Evolutionary conservation across 2,888 invertebrate species (phyloP), one percentile per base, ranked within the genome.

Genomic region (Tortricodes alternella): DNA sequence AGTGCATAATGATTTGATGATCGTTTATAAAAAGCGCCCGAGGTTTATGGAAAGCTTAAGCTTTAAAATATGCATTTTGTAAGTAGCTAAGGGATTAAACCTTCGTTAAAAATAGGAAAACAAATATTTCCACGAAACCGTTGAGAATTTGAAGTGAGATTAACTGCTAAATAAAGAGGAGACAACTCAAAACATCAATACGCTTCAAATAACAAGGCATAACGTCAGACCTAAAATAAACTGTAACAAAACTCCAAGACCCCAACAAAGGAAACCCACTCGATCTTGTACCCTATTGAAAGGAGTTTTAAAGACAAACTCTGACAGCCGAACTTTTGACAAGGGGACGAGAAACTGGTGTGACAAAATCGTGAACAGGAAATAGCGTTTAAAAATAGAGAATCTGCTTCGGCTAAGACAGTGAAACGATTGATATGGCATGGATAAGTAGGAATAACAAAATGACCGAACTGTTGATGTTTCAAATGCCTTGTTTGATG

Each of bases 351-450:
- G 44, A 44, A 29, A 32, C 41, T 21, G 24, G 15, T 63, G 68
- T 71, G 74, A 78, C 75, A 74, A 71, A 68, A 65, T 65, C 62
- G 60, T 49, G 46, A 53, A 70, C 83, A 82, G 85, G 85, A 85
- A 83, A 76, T 66, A 37, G 39, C 15, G 38, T 55, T 64, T 77
- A 78, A 73, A 76, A 71, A 69, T 73, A 74, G 67, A 63, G 38
- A 51, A 57, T 66, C 67, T 69, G 71, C 67, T 68, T 66, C 62
- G 55, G 29, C 24, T 24, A 15, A 24, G 23, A 15, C 41, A 11
- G 41, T n/a, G 27, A 29, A 37, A 32, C 41, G 48, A 43, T 35
- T 48, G 46, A 29, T 38, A 21, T 16, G 35, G 48, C 27, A 44
- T 11, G 38, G 15, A 53, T 38, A 46, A 50, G 23, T 29, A 55